A percentile compares a stretch with the other conserved stretches of the same genome.
These are phyloP conservation scores for Echinarachnius parma DNA, from an alignment of 53 echinoderm and acorn worm genomes.

Conservation along the genomic window DNA sequence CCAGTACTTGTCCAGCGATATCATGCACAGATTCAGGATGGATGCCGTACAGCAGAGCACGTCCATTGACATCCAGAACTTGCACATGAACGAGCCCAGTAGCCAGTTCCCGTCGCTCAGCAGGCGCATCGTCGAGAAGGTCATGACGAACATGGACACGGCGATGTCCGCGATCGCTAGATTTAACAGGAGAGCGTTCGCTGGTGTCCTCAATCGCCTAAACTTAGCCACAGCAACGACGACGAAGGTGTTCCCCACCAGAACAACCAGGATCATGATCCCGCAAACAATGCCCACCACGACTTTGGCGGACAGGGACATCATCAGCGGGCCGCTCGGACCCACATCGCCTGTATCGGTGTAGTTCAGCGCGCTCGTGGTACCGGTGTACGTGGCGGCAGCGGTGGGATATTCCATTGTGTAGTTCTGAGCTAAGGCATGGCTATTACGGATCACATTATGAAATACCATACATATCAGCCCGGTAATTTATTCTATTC, in stretches of 20 bases:
- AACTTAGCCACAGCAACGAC: constrained; percentile 54
- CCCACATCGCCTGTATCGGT: not conserved
- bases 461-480: too few species aligned
- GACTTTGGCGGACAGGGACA: constrained; percentile 16
- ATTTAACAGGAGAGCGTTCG: constrained; percentile 51
- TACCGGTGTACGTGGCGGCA: not conserved
- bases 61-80: constrained; percentile 68
- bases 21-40: constrained; percentile 59
- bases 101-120: constrained; percentile 46
- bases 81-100: constrained; percentile 48
- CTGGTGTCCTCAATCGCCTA: constrained; percentile 49
- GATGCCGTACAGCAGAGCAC: constrained; percentile 66
- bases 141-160: constrained; percentile 57
- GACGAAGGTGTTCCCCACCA: constrained; percentile 56
- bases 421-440: too few species aligned
- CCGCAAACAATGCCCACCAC: constrained; percentile 32
- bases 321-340: not conserved
- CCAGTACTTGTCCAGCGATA: constrained; percentile 63
- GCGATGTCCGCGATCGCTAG: constrained; percentile 58
- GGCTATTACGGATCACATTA: too few species aligned
- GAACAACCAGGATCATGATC: constrained; percentile 30
- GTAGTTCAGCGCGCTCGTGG: not conserved
- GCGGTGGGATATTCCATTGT: constrained; percentile 1
- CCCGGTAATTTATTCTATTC: too few species aligned
- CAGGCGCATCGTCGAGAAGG: constrained; percentile 48